These are phyloP conservation scores for Drosophila burlai DNA, from an alignment of 1,140 invertebrate species.

Conservation along the genomic window DNA sequence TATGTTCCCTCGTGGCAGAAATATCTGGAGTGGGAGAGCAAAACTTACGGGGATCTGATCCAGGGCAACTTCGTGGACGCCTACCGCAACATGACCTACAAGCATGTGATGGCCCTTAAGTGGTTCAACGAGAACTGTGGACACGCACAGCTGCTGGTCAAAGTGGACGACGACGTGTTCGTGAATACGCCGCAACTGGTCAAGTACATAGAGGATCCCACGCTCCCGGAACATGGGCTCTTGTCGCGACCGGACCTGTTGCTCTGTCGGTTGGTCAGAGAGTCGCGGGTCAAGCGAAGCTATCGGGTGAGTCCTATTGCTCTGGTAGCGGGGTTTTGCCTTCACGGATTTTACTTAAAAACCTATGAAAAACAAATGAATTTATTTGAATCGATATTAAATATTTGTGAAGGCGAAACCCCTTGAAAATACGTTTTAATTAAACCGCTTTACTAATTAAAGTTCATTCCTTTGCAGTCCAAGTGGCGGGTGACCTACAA, in stretches of 20 bases:
- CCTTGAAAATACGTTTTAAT: conserved; percentile 2
- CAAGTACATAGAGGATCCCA: conserved; percentile 86
- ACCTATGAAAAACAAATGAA: not conserved
- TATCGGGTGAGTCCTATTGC: conserved; percentile 85
- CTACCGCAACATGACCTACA: conserved; percentile 95
- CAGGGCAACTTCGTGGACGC: conserved; percentile 92
- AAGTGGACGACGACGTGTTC: conserved; percentile 93
- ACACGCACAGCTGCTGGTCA: conserved; percentile 90
- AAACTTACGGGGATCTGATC: conserved; percentile 89
- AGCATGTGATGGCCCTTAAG: conserved; percentile 94
- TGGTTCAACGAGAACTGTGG: conserved; percentile 91
- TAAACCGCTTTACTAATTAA: not conserved
- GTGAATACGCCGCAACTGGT: conserved; percentile 89
- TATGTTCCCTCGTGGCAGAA: conserved; percentile 76
- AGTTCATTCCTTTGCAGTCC: conserved; percentile 79
- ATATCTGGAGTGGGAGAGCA: conserved; percentile 88
- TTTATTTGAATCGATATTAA: not conserved
- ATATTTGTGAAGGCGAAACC: not conserved
- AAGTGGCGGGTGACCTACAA: conserved; percentile 92
- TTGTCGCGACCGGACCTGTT: conserved; percentile 86
- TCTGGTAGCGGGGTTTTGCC: not conserved
- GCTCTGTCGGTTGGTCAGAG: conserved; percentile 86
- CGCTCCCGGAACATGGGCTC: conserved; percentile 29
- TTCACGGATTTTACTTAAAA: not conserved
- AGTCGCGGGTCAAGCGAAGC: conserved; percentile 87